A percentile compares a stretch with the other conserved stretches of the same genome.
Conservation (phyloP, 2,113 vertebrate genomes). For the Heptranchias perlo region DNA sequence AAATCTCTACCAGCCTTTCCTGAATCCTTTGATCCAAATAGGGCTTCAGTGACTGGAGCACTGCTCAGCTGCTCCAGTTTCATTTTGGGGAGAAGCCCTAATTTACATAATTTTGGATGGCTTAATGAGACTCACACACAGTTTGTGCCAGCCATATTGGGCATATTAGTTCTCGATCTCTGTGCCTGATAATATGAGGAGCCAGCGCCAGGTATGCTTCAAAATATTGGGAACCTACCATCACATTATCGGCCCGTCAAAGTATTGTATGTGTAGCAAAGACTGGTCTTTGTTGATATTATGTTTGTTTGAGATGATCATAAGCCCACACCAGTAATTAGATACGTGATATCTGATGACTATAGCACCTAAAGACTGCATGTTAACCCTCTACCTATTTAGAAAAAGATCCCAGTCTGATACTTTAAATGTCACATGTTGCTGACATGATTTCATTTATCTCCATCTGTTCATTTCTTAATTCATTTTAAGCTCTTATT, state of each 20-base stretch:
- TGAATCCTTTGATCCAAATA: neutral
- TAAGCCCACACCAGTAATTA: neutral
- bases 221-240: neutral
- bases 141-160: neutral
- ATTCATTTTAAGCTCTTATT: neutral
- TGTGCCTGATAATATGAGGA: neutral
- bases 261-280: neutral
- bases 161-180: neutral
- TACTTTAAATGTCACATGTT: neutral
- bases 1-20: neutral
- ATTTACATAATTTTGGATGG: neutral
- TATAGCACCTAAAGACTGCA: too few relatives aligned
- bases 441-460: neutral
- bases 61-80: neutral
- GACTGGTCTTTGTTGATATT: neutral
- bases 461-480: neutral
- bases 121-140: neutral
- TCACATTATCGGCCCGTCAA: neutral
- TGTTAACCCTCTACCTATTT: neutral
- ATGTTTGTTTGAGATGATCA: neutral
- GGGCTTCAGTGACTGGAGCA: neutral
- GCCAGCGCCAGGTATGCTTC: neutral
- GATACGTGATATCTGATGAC: neutral
- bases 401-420: neutral
- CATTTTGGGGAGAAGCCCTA: neutral